Conservation (phyloP, 2,888 invertebrate genomes). For the Aphidius colemani region DNA sequence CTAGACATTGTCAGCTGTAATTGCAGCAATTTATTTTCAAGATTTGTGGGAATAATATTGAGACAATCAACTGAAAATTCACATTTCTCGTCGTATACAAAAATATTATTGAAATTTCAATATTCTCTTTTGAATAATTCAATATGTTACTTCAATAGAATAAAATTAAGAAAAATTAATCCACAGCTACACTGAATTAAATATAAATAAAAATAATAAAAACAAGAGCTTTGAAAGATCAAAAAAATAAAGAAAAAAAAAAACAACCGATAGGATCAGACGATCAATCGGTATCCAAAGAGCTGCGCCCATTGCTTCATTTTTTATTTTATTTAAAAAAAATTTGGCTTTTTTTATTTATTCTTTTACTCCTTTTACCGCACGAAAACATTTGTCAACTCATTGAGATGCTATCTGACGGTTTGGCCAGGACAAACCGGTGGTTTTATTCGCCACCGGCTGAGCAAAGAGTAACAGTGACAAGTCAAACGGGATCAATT, state of each 20-base stretch:
- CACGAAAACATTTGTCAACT: slow-evolving; percentile 30
- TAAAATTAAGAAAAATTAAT: slow-evolving; percentile 23
- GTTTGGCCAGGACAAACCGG: slow-evolving; percentile 25
- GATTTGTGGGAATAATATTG: too few species aligned
- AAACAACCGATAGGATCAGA: slow-evolving; percentile 31
- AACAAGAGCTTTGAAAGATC: not conserved
- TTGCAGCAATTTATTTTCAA: too few species aligned
- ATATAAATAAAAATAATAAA: not conserved
- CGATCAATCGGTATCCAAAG: slow-evolving; percentile 33
- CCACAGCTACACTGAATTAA: not conserved
- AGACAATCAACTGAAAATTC: too few species aligned
- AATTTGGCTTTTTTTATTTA: not conserved
- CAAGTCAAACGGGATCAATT: slow-evolving; percentile 29
- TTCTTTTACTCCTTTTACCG: slow-evolving; percentile 8
- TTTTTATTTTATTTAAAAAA: slow-evolving; percentile 11
- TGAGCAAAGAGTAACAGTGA: slow-evolving; percentile 25
- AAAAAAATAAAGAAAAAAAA: slow-evolving; percentile 14
- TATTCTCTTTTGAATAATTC: too few species aligned
- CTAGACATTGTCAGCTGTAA: too few species aligned
- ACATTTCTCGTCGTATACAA: too few species aligned
- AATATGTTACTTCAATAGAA: slow-evolving; percentile 9
- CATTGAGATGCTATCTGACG: slow-evolving; percentile 24
- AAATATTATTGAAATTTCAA: too few species aligned
- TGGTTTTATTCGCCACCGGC: slow-evolving; percentile 27
- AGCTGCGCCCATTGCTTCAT: slow-evolving; percentile 11